These are phyloP conservation scores for Dallia pectoralis DNA, from an alignment of 2,797 vertebrate genomes.

Conservation along the genomic window DNA sequence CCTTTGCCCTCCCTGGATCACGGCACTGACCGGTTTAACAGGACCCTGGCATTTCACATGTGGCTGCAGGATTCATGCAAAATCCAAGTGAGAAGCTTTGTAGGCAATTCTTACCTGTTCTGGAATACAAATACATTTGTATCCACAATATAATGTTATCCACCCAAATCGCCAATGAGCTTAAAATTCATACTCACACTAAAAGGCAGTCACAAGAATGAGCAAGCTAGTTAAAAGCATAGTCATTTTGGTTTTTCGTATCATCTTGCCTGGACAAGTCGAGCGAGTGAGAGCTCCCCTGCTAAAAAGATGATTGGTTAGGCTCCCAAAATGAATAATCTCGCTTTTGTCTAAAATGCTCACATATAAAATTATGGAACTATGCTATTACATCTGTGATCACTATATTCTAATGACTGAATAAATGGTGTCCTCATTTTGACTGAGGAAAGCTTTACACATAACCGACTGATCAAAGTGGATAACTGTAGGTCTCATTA, in stretches of 20 bases:
- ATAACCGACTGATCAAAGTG: slow-evolving; percentile 42
- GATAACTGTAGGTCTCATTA: slow-evolving; percentile 22
- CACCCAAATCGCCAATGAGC: too few relatives aligned
- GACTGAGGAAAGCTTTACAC: slow-evolving; percentile 14
- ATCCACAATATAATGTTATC: too few relatives aligned
- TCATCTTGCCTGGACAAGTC: slow-evolving; percentile 29
- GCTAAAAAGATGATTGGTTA: slow-evolving; percentile 8
- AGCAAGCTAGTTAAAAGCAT: not conserved
- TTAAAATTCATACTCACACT: too few relatives aligned
- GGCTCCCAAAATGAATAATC: not conserved
- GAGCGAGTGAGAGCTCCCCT: not conserved
- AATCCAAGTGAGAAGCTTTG: too few relatives aligned
- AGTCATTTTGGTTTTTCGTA: slow-evolving; percentile 2
- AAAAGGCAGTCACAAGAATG: too few relatives aligned
- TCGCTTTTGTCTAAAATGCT: not conserved
- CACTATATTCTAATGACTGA: slow-evolving; percentile 24
- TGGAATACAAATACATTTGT: too few relatives aligned
- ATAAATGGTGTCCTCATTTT: slow-evolving; percentile 16
- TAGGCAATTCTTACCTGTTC: too few relatives aligned
- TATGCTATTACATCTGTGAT: not conserved
- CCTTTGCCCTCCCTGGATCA: not conserved
- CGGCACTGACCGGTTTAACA: too few relatives aligned
- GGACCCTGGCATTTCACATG: too few relatives aligned
- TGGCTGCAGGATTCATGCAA: too few relatives aligned
- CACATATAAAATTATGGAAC: not conserved